Evolutionary conservation across 2,888 invertebrate genomes (phyloP), one percentile per base, ranked within the genome.

Genomic region (Tipula unca): DNA sequence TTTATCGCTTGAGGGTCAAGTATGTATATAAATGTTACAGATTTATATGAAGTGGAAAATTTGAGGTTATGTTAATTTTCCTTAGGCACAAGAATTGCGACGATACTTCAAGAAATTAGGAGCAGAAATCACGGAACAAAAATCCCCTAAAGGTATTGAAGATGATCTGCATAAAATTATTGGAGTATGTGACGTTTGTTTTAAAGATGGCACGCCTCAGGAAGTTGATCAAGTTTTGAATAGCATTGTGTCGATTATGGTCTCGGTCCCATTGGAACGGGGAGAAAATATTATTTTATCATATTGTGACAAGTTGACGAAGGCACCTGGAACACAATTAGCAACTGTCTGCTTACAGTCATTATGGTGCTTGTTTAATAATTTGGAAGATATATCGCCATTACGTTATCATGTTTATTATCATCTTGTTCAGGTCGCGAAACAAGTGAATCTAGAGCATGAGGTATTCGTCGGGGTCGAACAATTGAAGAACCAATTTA

Each of bases 211-310:
- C 8, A 95, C 95, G 89, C 97, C 97, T 90, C 90, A 92, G 17
- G 98, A 98, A 89, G 95, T 98, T 88, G 99, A 99, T 92, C 95
- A 95, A 88, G 95, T 98, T 85, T 93, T 99, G 10, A 98, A 98
- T 92, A 98, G 98, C 90, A 97, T 99, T 91, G 98, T 98, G 2
- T 98, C 98, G 6, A 96, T 99, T 87, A 95, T 99, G 93, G 96
- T 98, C 86, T 94, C 96, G 88, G 69, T 69, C 88, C 96, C 97
- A 10, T 92, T 95, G 87, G 97, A 97, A 89, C 94, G 97, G 87
- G 96, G 96, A 29, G 96, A 97, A 90, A 96, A 96, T 89, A 94
- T 98, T 88, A 96, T 98, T 87, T 90, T 96, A 87, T 95, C 96
- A 82, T 97, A 98, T 89, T 97, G 98, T 91, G 97, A 98, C 90